Conservation (phyloP, 2,888 invertebrate genomes). For the Diarsia mendica region DNA sequence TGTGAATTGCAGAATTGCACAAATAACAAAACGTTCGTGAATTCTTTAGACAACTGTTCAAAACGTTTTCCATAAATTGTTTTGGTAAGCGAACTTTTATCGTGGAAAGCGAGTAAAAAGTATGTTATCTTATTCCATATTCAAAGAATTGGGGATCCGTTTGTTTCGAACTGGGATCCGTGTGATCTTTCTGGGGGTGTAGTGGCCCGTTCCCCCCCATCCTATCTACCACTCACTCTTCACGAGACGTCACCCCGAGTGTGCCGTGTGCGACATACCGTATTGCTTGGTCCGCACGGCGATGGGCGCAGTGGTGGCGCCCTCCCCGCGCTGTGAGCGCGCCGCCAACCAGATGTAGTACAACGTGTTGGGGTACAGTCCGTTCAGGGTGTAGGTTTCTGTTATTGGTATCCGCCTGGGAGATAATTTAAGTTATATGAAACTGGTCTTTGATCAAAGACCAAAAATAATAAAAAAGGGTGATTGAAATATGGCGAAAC, state of each 20-base stretch:
- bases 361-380: slow-evolving; percentile 98
- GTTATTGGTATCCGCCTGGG: slow-evolving; percentile 94
- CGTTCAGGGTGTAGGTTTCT: slow-evolving; percentile 96
- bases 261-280: slow-evolving; percentile 93
- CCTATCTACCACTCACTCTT: slow-evolving; percentile 66
- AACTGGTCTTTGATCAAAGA: too few species aligned
- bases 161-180: background rate
- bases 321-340: slow-evolving; percentile 97
- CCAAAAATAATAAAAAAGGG: background rate
- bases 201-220: slow-evolving; percentile 57
- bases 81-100: slow-evolving; percentile 37
- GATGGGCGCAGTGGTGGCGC: slow-evolving; percentile 98
- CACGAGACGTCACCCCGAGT: slow-evolving; percentile 66
- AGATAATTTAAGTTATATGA: slow-evolving; percentile 7
- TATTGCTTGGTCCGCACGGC: slow-evolving; percentile 99
- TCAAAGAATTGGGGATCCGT: slow-evolving; percentile 29
- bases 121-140: slow-evolving; percentile 34
- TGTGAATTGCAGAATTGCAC: slow-evolving; percentile 45
- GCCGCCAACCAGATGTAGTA: slow-evolving; percentile 99
- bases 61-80: slow-evolving; percentile 57
- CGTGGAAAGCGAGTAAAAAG: slow-evolving; percentile 24
- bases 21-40: slow-evolving; percentile 30
- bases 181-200: background rate
- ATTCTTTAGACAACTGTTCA: slow-evolving; percentile 34
- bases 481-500: background rate